Conservation (phyloP, 2,113 vertebrate genomes). For the Ochotona princeps region DNA sequence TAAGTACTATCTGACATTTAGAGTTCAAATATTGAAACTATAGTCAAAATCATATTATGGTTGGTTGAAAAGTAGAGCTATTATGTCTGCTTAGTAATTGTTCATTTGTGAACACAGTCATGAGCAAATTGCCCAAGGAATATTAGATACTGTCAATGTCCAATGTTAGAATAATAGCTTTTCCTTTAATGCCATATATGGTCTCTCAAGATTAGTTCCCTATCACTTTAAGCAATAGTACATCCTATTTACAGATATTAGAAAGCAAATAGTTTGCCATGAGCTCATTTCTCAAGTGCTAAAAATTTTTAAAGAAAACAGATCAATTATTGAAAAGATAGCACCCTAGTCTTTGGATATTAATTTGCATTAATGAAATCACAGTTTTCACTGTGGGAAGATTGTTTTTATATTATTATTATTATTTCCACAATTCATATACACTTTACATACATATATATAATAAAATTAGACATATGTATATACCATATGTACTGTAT, state of each 20-base stretch:
- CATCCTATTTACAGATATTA: background rate
- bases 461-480: too few relatives aligned
- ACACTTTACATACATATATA: too few relatives aligned
- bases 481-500: too few relatives aligned
- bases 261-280: background rate
- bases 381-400: background rate
- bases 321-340: background rate
- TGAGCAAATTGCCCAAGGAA: background rate
- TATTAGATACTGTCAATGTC: background rate
- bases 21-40: background rate
- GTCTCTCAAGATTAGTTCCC: background rate
- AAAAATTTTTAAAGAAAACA: background rate
- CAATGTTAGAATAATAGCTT: background rate
- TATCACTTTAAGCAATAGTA: background rate
- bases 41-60: background rate
- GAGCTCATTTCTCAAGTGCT: background rate
- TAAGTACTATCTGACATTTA: background rate
- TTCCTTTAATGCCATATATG: background rate
- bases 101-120: background rate
- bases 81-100: background rate
- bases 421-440: too few relatives aligned
- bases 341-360: background rate
- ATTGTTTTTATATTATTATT: too few relatives aligned
- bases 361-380: background rate
- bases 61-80: background rate